Percentiles rank a stretch among this genome's conserved stretches.
Evolutionary conservation across 2,113 vertebrate genomes (phyloP).

Genomic region (Mustela lutreola): DNA sequence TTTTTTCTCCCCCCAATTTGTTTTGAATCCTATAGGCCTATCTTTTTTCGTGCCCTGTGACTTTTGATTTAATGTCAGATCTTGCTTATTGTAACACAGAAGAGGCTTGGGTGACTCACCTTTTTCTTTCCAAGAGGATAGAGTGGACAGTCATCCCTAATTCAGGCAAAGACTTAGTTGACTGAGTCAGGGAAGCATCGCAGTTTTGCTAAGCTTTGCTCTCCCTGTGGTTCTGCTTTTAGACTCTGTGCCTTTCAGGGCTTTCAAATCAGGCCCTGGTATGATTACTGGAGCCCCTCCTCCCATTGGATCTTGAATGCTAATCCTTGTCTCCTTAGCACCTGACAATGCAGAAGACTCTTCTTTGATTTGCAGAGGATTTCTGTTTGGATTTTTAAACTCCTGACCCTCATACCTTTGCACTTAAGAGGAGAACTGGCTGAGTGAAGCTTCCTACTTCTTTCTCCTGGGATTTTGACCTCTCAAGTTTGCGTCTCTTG

Average conservation of each 20-base stretch:
- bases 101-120: neutral
- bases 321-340: neutral
- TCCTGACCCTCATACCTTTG: neutral
- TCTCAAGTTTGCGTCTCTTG: neutral
- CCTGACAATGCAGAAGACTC: no score
- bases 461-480: neutral
- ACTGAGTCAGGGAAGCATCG: neutral
- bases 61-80: neutral
- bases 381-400: neutral
- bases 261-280: neutral
- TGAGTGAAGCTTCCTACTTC: neutral
- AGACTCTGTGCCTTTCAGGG: neutral
- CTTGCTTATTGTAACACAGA: rapidly evolving
- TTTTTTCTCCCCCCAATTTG: neutral
- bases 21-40: neutral
- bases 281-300: neutral
- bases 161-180: no score
- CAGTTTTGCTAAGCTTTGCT: rapidly evolving
- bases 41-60: neutral
- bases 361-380: neutral
- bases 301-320: neutral
- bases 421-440: neutral
- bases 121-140: neutral
- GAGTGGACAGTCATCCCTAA: no score
- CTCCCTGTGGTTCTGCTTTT: no score